phyloP scores from a whole-genome alignment of 2,888 invertebrate genomes.

The Limnephilus auricula region DNA sequence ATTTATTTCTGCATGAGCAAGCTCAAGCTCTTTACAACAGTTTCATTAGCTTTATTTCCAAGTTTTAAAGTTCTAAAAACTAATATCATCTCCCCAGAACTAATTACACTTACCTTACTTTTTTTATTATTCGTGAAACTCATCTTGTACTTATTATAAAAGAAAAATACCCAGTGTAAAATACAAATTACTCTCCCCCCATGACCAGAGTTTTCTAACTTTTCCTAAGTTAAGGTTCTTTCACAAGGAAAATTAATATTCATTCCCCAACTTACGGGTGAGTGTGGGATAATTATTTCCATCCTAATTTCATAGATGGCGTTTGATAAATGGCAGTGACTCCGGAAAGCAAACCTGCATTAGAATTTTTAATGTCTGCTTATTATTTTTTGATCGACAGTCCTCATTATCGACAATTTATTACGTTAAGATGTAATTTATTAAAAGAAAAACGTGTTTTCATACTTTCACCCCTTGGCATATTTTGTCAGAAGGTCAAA shows the following conservation, averaged over 20 bases:
- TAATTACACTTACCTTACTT: not conserved
- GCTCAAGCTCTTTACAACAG: not conserved
- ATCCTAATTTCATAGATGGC: not conserved
- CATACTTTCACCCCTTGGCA: not conserved
- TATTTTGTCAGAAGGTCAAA: no score
- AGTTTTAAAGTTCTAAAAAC: not conserved
- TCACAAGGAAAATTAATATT: conserved; percentile 3
- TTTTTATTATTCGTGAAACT: not conserved
- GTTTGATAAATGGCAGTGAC: not conserved
- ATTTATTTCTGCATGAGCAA: not conserved
- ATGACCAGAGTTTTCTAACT: not conserved
- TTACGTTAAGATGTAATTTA: not conserved
- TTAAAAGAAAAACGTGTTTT: not conserved
- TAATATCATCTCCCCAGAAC: not conserved
- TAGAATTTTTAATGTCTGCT: not conserved
- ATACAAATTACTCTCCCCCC: not conserved
- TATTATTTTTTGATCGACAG: not conserved
- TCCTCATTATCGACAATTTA: not conserved
- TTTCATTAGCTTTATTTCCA: not conserved
- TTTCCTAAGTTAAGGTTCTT: not conserved
- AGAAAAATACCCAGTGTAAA: not conserved
- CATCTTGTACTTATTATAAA: not conserved
- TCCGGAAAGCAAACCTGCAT: not conserved
- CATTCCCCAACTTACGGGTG: not conserved
- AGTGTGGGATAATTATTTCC: not conserved